phyloP scores from a whole-genome alignment of 2,888 invertebrate species.

The Vandiemenella viatica region DNA sequence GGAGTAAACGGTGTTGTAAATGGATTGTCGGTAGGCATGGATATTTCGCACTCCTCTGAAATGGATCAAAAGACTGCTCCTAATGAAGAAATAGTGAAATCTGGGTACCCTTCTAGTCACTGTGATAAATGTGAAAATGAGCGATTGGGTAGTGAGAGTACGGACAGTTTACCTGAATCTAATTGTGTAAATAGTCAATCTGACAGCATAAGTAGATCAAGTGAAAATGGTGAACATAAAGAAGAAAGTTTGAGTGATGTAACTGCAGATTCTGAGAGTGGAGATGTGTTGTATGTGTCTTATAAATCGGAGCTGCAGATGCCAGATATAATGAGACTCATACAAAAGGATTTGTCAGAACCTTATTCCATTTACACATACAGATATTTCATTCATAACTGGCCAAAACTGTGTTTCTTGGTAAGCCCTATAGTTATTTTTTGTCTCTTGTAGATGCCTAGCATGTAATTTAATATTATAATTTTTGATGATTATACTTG shows the following conservation, averaged over 20 bases:
- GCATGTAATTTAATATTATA: too few species aligned
- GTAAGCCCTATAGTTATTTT: conserved; percentile 39
- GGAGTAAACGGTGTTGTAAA: conserved; percentile 18
- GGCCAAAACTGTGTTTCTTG: conserved; percentile 97
- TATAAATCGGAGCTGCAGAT: conserved; percentile 95
- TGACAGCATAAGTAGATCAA: conserved; percentile 7
- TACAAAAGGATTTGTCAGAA: conserved; percentile 97
- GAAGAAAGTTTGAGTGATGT: conserved; percentile 3
- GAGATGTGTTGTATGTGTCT: conserved; percentile 42
- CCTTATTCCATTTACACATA: conserved; percentile 99
- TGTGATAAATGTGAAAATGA: conserved; percentile 15
- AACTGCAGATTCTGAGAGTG: conserved; percentile 4
- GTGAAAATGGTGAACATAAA: conserved; percentile 5
- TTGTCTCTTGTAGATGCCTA: background rate
- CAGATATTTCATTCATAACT: conserved; percentile 99
- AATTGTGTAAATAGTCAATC: conserved; percentile 6
- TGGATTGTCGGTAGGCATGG: conserved; percentile 15
- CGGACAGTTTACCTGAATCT: conserved; percentile 5
- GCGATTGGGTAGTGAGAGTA: conserved; percentile 8
- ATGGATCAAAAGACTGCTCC: conserved; percentile 11
- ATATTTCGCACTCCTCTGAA: conserved; percentile 10
- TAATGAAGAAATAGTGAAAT: conserved; percentile 3
- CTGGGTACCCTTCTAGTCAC: conserved; percentile 12
- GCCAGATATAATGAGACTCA: conserved; percentile 97
- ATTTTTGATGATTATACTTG: too few species aligned